Evolutionary conservation across 2,113 vertebrate genomes (phyloP), one percentile per base, ranked within the genome.

Genomic region (Ceyx melanurus): DNA sequence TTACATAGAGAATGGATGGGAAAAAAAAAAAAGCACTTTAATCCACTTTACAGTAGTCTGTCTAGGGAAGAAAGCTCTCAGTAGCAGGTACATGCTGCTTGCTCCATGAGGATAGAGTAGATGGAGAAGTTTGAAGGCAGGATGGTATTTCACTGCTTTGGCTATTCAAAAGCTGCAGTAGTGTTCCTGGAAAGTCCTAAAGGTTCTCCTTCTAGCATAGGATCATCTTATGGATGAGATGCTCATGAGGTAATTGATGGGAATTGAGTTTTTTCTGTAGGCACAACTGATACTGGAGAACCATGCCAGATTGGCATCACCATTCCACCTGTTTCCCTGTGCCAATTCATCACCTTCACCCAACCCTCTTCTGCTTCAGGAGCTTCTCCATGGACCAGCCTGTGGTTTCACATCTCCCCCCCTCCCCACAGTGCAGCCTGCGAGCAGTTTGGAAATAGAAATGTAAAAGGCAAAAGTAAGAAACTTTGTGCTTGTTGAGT

Each of bases 401-500:
- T 0, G 87, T 35, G 76, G 3, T 77, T 95, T 45, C 83, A 5
- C 35, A 15, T 35, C 72, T 28, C 43, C 45, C 6, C 60, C 35
- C 25, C 23, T 40, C 65, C 46, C 9, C 1, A 3, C 23, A 37
- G 4, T 12, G 8, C 33, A 1, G 66, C 23, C 8, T 23, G 1
- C 1, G 45, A 67, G 84, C 35, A 28, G 35, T 37, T 95, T 73
- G 10, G 64, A 95, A 94, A 89, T 75, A 94, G 91, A 97, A 97
- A 97, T 26, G 87, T 95, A 82, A 96, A 96, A 97, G 94, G 89
- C 72, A 90, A 97, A 97, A 95, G 96, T 97, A 96, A 97, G 97
- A 97, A 97, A 97, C 97, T 96, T 97, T 97, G 96, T 94, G 97
- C 97, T 96, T 97, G 94, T 98, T 97, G 96, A 97, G 92, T 97